A percentile compares a stretch with the other conserved stretches of the same genome.
These are phyloP conservation scores for Eudorcas thomsonii DNA, from an alignment of 2,113 vertebrate genomes.

Conservation along the genomic window DNA sequence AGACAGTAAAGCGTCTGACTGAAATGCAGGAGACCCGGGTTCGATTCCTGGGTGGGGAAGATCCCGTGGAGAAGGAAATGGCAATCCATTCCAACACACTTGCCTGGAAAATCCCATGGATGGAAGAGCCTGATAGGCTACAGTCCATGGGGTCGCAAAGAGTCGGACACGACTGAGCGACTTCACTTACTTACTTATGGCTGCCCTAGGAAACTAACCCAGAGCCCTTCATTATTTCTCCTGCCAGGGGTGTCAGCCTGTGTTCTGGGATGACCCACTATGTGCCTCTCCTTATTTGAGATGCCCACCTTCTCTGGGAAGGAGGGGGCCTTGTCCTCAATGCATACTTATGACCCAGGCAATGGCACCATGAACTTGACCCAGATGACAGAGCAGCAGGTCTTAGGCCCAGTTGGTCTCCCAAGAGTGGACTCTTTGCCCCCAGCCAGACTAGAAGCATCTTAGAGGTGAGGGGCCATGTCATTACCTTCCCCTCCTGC, in stretches of 20 bases:
- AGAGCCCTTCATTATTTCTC: not conserved
- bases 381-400: rapidly evolving
- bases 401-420: not conserved
- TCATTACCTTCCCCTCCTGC: too few species aligned
- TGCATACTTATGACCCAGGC: not conserved
- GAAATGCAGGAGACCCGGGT: too few species aligned
- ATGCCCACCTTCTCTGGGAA: too few species aligned
- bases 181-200: too few species aligned
- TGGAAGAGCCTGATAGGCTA: too few species aligned
- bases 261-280: not conserved
- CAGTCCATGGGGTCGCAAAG: too few species aligned
- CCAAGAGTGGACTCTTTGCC: not conserved
- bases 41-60: too few species aligned
- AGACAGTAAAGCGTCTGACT: too few species aligned
- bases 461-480: not conserved
- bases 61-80: too few species aligned
- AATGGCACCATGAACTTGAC: not conserved
- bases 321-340: rapidly evolving
- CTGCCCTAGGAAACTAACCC: rapidly evolving
- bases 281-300: not conserved
- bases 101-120: too few species aligned
- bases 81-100: too few species aligned
- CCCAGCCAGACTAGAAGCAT: not conserved
- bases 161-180: too few species aligned
- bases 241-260: not conserved